Conservation (phyloP, 2,888 invertebrate species). For the Idaea dimidiata region DNA sequence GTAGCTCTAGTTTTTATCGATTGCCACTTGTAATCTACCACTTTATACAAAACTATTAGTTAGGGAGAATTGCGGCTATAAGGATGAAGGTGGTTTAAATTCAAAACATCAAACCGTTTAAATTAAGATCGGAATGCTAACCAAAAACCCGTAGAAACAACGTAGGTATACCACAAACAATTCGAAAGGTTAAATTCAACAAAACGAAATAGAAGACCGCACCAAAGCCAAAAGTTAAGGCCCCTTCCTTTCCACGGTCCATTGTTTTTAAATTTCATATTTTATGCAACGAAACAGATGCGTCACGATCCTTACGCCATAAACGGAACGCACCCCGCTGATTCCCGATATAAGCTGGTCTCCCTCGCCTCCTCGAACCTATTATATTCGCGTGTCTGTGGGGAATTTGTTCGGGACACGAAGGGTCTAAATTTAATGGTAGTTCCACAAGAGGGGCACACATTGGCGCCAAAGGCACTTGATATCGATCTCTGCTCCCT, state of each 20-base stretch:
- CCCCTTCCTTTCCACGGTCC: conserved; percentile 36
- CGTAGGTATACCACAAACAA: neutral
- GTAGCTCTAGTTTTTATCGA: neutral
- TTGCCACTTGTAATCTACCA: neutral
- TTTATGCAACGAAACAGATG: conserved; percentile 73
- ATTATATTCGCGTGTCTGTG: conserved; percentile 40
- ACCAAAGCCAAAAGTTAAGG: conserved; percentile 25
- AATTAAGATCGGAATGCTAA: neutral
- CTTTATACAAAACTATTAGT: neutral
- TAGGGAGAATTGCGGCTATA: neutral
- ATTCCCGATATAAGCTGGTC: conserved; percentile 48
- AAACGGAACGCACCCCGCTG: conserved; percentile 65
- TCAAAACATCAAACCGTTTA: neutral
- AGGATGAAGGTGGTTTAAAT: neutral
- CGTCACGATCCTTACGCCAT: conserved; percentile 69
- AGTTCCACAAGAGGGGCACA: conserved; percentile 58
- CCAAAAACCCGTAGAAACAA: neutral
- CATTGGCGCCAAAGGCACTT: conserved; percentile 69
- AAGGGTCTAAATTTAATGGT: conserved; percentile 57
- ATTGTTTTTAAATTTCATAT: conserved; percentile 65
- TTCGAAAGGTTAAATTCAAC: conserved; percentile 1
- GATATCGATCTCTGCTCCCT: conserved; percentile 79
- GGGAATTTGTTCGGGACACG: conserved; percentile 52
- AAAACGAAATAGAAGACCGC: conserved; percentile 8
- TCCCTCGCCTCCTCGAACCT: conserved; percentile 42